Base-by-base conservation (phyloP, 2,888 invertebrate genomes). In the Troides oblongomaculatus region DNA sequence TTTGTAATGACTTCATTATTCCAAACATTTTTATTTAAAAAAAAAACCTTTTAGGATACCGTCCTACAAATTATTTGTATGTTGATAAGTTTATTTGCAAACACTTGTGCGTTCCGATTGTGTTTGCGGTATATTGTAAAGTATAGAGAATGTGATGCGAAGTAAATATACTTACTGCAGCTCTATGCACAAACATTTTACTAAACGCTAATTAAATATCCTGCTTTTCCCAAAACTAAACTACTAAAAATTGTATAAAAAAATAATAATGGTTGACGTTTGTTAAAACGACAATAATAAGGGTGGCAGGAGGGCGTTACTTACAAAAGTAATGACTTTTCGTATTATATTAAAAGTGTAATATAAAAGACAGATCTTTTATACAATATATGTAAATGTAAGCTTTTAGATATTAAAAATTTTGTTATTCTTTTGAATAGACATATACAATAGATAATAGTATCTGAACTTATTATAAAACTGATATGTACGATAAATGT, bases 241-340 rank as follows among this genome's bases (percentile, higher is more conserved):
- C 21, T 21, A 21, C 21, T 21, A 21, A 1, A 21, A 1, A 39
- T 46, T 14, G 3, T 53, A 53, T 53, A n/a, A 53, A n/a, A n/a
- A 53, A 53, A 18, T n/a, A 5, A 46, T 46, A 14, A 46, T 46
- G 14, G 46, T 14, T 46, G 46, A 46, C 14, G 46, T 46, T 46
- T 46, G 14, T 46, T 46, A 12, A 46, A 46, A 53, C 14, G 53
- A 18, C 53, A 53, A 53, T 53, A 53, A n/a, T n/a, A 5, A 53
- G 53, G 2, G 46, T 6, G n/a, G 18, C 53, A 53, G 53, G 53
- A n/a, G 53, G n/a, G 4, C 53, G 53, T n/a, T n/a, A 53, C 53
- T n/a, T n/a, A 53, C n/a, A 53, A 53, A 53, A n/a, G 8, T 53
- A 53, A 53, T 53, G n/a, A 53, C 53, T n/a, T 53, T 53, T 53